phyloP scores from a whole-genome alignment of 2,888 invertebrate genomes.

The Poecilobothrus nobilitatus region DNA sequence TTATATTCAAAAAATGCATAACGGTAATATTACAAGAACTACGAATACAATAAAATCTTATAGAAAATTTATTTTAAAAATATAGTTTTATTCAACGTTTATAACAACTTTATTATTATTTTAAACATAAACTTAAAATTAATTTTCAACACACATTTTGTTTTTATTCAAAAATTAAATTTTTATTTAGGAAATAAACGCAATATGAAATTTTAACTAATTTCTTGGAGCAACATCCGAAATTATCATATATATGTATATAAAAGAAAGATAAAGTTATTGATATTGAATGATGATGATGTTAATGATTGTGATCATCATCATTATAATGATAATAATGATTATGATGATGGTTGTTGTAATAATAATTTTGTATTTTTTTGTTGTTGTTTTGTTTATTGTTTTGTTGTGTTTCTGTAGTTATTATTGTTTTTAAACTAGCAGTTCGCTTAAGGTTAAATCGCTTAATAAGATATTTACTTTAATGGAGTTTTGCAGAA shows the following conservation, averaged over 20 bases:
- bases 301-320: neutral
- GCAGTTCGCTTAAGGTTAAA: conserved; percentile 1
- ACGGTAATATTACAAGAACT: no score
- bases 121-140: no score
- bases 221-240: conserved; percentile 1
- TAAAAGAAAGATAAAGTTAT: no score
- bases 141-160: no score
- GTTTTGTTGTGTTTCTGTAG: neutral
- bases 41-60: no score
- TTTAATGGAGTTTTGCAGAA: neutral
- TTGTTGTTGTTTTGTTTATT: neutral
- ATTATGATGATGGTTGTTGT: neutral
- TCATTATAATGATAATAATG: neutral
- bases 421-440: conserved; percentile 4
- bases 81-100: no score
- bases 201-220: neutral
- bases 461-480: conserved; percentile 6
- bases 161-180: neutral
- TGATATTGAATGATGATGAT: neutral
- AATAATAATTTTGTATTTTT: neutral
- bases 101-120: no score
- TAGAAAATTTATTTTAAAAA: no score
- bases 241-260: neutral
- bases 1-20: no score
- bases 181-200: neutral